Percentiles rank a stretch among this genome's conserved stretches.
phyloP scores from a whole-genome alignment of 1,140 invertebrate species.

The Eumaeus atala region DNA sequence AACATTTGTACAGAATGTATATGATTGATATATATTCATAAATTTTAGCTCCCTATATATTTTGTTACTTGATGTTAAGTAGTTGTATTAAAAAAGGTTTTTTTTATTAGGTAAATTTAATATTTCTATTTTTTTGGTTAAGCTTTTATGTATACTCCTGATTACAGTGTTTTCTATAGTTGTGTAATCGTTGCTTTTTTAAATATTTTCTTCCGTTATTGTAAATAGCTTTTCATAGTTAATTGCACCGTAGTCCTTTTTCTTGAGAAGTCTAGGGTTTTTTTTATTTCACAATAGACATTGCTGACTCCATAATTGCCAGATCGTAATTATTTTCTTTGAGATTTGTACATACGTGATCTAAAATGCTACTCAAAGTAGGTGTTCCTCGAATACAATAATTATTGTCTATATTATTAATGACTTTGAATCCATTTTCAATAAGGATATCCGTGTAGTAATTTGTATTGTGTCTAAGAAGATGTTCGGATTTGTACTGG shows the following conservation, averaged over 20 bases:
- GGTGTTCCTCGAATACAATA: background rate
- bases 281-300: conserved; percentile 18
- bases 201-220: too few species aligned
- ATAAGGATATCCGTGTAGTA: background rate
- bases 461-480: background rate
- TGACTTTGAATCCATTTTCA: conserved; percentile 5
- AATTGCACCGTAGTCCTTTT: conserved; percentile 17
- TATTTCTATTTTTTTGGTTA: too few species aligned
- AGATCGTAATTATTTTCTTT: too few species aligned
- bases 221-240: conserved; percentile 6
- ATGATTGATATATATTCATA: too few species aligned
- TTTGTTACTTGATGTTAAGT: too few species aligned
- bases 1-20: too few species aligned
- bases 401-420: background rate
- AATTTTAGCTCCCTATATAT: too few species aligned
- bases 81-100: too few species aligned
- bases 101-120: too few species aligned
- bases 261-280: conserved; percentile 11
- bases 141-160: too few species aligned
- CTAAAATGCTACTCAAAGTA: background rate
- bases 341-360: background rate
- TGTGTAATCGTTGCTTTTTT: too few species aligned
- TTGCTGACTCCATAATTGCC: background rate
- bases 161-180: too few species aligned
- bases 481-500: background rate